Percentiles rank a stretch among this genome's conserved stretches.
phyloP scores from a whole-genome alignment of 2,888 invertebrate species.

The Hyposoter didymator region DNA sequence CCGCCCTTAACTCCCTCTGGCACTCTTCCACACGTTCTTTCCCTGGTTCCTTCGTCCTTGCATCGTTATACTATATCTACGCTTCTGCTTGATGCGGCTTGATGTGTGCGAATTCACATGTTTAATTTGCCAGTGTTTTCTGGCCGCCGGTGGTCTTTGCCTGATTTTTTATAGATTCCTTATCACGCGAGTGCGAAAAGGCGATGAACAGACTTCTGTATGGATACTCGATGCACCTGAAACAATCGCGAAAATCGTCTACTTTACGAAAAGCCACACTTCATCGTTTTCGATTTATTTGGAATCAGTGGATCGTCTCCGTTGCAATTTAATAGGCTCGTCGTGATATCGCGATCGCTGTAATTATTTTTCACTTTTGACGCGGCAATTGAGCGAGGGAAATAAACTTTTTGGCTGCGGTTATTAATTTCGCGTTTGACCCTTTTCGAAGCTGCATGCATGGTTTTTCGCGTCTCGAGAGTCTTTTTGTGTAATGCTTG shows the following conservation, averaged over 20 bases:
- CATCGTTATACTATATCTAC: neutral
- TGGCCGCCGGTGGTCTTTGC: neutral
- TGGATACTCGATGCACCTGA: neutral
- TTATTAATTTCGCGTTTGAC: neutral
- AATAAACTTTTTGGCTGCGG: neutral
- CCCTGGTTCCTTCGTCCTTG: constrained; percentile 47
- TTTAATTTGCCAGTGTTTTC: neutral
- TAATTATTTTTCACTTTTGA: neutral
- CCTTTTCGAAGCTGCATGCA: neutral
- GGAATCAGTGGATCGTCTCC: neutral
- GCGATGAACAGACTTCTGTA: neutral
- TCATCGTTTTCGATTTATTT: neutral
- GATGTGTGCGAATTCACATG: neutral
- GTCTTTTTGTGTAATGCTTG: neutral
- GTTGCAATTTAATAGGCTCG: neutral
- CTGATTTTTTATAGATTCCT: neutral
- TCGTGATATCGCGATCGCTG: neutral
- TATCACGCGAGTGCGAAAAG: neutral
- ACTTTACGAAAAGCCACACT: neutral
- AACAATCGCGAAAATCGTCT: neutral
- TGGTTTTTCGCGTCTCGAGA: neutral
- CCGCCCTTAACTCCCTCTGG: constrained; percentile 55
- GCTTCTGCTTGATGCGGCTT: too few relatives aligned
- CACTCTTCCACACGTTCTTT: constrained; percentile 58
- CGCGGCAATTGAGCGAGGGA: neutral